Base-by-base conservation (phyloP, 1,140 invertebrate genomes). In the Ganaspis sp. region DNA sequence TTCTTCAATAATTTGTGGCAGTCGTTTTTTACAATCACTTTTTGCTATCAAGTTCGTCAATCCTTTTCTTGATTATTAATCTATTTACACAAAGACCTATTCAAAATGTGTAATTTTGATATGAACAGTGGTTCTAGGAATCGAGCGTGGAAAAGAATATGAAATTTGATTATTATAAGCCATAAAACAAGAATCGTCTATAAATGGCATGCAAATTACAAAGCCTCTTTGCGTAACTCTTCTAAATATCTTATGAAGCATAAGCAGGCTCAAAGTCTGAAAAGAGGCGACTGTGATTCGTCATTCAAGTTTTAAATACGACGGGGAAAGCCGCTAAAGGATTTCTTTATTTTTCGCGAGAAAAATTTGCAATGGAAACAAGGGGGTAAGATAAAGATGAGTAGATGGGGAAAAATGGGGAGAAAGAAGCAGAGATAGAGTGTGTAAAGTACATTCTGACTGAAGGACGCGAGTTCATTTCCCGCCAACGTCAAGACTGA, bases 381-480 rank as follows among this genome's bases (percentile, higher is more conserved):
- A 29, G 29, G 12, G 12, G 17, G 21, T 8, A 23, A 34, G 19
- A 72, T n/a, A 75, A 34, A 70, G 17, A 49, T 17, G 21, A 64
- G 19, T 38, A 23, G 15, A 29, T 64, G 15, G 12, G n/a, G 6
- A 69, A 70, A 19, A 19, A 38, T 21, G 19, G 34, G 34, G 38
- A 26, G 21, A 58, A 45, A 73, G 17, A 19, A 73, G 58, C 58
- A 73, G 64, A 54, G 45, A 38, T 64, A 9, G 75, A 78, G 77
- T 75, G 71, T 23, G 21, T 75, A 75, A n/a, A 72, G 77, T 75
- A 73, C 74, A 79, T 79, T 76, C 76, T 76, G 58, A 71, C 53
- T 75, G 53, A 71, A 72, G 70, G 70, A 78, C 76, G 78, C 76
- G 77, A 26, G 83, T 84, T 86, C 87, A 81, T 86, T 88, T 87